Percentiles rank a stretch among this genome's conserved stretches.
phyloP scores from a whole-genome alignment of 2,888 invertebrate genomes.

The Brassicogethes aeneus region DNA sequence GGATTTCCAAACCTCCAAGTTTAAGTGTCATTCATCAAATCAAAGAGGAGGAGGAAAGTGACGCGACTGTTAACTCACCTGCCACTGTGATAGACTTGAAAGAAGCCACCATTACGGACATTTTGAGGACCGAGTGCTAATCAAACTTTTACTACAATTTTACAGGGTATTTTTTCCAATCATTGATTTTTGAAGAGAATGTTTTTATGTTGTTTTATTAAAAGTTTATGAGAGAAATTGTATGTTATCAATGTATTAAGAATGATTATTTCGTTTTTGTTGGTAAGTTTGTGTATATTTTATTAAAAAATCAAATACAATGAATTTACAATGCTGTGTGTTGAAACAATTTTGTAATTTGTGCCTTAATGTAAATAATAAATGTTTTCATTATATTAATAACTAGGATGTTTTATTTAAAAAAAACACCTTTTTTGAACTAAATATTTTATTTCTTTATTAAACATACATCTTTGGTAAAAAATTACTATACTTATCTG shows the following conservation, averaged over 20 bases:
- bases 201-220: not conserved
- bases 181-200: not conserved
- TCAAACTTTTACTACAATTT: not conserved
- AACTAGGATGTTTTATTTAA: not conserved
- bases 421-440: not conserved
- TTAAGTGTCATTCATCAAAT: constrained; percentile 30
- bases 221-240: too few species aligned
- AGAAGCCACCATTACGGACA: not conserved
- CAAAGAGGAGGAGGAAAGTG: constrained; percentile 22
- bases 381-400: not conserved
- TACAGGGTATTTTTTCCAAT: constrained; percentile 1
- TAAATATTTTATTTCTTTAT: not conserved
- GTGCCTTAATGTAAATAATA: not conserved
- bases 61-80: too few species aligned
- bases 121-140: constrained; percentile 1
- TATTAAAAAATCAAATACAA: too few species aligned
- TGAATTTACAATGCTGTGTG: not conserved
- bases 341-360: not conserved
- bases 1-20: constrained; percentile 27
- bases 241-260: too few species aligned
- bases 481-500: constrained; percentile 2
- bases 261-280: too few species aligned
- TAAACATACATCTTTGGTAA: constrained; percentile 2
- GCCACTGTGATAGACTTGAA: too few species aligned
- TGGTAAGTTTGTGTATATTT: too few species aligned